These are phyloP conservation scores for Otus scops DNA, from an alignment of 2,797 vertebrate genomes.

Conservation along the genomic window DNA sequence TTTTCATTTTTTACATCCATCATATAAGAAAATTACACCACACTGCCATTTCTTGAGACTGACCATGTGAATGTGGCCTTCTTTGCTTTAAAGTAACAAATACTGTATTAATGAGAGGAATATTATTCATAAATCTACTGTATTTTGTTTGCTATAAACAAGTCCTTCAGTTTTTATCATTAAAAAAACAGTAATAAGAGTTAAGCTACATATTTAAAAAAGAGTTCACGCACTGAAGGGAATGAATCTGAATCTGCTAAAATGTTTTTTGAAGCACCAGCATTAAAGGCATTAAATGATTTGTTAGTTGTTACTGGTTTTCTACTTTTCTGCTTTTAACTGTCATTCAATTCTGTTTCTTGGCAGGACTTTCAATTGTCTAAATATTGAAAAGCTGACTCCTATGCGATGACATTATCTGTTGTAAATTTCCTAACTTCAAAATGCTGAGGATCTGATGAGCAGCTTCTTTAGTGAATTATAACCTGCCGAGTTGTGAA, in stretches of 20 bases:
- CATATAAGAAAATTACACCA: not conserved
- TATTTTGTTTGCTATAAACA: not conserved
- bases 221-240: not conserved
- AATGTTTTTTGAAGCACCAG: not conserved
- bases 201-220: not conserved
- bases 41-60: not conserved
- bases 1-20: not conserved
- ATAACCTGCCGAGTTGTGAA: not conserved
- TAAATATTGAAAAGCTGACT: not conserved
- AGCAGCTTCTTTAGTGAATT: not conserved
- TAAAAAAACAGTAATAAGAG: not conserved
- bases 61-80: not conserved
- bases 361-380: not conserved
- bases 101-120: not conserved
- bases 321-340: not conserved
- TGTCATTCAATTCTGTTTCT: not conserved
- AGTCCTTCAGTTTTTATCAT: not conserved
- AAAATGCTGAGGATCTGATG: not conserved
- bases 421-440: not conserved
- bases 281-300: not conserved
- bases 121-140: not conserved
- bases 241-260: not conserved
- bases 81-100: not conserved
- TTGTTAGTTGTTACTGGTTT: not conserved
- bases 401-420: not conserved